These are phyloP conservation scores for Coilia nasus DNA, from an alignment of 2,797 vertebrate species.

Conservation along the genomic window DNA sequence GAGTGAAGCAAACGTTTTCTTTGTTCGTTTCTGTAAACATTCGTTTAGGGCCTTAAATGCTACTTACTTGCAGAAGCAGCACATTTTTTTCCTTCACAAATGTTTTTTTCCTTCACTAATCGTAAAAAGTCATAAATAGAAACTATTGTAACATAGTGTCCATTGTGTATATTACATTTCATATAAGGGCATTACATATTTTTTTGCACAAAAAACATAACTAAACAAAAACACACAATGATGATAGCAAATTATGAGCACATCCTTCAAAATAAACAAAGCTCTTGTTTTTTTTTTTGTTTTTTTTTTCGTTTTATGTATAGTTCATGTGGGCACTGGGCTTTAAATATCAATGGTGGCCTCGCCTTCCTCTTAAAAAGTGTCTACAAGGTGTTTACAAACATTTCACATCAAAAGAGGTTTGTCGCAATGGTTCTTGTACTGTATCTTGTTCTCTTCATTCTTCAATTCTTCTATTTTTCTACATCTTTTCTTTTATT, in stretches of 20 bases:
- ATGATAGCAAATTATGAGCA: conserved; percentile 56
- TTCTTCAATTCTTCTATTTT: conserved; percentile 50
- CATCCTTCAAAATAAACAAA: conserved; percentile 76
- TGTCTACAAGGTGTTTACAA: conserved; percentile 85
- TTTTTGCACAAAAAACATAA: conserved; percentile 54
- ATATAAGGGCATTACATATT: conserved; percentile 77
- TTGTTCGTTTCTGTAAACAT: conserved; percentile 17
- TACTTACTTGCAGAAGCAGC: background rate
- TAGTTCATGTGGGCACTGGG: conserved; percentile 54
- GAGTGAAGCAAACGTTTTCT: background rate
- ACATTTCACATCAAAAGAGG: conserved; percentile 68
- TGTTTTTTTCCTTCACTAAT: conserved; percentile 62
- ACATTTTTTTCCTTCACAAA: conserved; percentile 13
- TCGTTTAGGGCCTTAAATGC: conserved; percentile 11
- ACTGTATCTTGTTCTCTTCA: conserved; percentile 61
- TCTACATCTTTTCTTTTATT: conserved; percentile 29
- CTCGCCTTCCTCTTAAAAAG: conserved; percentile 81
- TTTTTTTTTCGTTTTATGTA: conserved; percentile 59
- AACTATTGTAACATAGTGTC: conserved; percentile 75
- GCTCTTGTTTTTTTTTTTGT: conserved; percentile 60
- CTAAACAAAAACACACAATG: conserved; percentile 50
- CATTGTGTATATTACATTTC: conserved; percentile 76
- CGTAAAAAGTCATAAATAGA: conserved; percentile 83
- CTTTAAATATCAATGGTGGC: conserved; percentile 65
- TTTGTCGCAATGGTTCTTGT: conserved; percentile 61